Conservation (phyloP, 2,113 vertebrate genomes). For the Globicephala melas region DNA sequence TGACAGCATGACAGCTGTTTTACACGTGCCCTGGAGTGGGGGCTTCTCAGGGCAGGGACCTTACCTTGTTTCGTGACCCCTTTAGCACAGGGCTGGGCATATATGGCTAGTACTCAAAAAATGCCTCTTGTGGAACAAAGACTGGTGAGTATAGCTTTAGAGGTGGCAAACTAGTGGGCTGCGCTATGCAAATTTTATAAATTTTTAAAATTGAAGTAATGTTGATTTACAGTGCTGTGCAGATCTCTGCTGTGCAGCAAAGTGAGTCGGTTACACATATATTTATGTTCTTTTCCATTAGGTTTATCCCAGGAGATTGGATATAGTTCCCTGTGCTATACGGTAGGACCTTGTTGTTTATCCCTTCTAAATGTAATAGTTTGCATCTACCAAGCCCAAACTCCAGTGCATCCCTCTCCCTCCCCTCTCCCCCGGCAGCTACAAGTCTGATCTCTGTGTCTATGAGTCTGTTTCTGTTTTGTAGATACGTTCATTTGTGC, state of each 20-base stretch:
- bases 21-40: neutral
- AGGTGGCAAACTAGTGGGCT: neutral
- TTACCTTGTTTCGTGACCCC: neutral
- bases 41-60: neutral
- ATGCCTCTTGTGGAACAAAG: neutral
- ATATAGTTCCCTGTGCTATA: neutral
- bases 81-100: rapidly evolving
- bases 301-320: neutral
- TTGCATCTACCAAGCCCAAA: neutral
- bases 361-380: neutral
- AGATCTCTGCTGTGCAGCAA: neutral
- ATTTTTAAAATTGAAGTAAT: neutral
- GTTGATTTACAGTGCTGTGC: neutral
- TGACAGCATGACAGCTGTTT: neutral
- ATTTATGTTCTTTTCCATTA: neutral
- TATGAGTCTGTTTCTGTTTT: neutral
- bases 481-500: neutral
- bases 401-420: neutral
- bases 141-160: neutral
- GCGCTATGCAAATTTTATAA: rapidly evolving
- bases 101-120: rapidly evolving
- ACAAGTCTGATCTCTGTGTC: neutral
- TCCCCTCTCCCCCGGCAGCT: neutral
- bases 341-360: neutral
- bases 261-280: neutral